Conservation (phyloP, 2,888 invertebrate species). For the Peribatodes rhomboidaria region DNA sequence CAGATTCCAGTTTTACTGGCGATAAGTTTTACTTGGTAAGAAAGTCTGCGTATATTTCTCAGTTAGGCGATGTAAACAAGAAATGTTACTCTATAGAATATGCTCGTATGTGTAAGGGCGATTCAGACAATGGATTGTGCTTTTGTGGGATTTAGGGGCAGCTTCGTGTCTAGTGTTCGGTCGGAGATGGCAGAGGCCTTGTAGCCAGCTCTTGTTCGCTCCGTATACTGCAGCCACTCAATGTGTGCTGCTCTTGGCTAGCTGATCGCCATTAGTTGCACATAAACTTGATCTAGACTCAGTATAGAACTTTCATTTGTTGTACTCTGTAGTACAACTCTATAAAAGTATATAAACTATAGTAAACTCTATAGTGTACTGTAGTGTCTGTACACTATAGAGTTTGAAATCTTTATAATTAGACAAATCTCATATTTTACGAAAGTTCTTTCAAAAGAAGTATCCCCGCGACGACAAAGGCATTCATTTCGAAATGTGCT, state of each 20-base stretch:
- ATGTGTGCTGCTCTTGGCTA: slow-evolving; percentile 23
- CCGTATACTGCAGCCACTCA: slow-evolving; percentile 43
- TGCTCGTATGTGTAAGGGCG: slow-evolving; percentile 12
- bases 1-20: background rate
- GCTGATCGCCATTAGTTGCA: slow-evolving; percentile 8
- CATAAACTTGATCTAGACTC: slow-evolving; percentile 15
- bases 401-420: too few relatives aligned
- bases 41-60: background rate
- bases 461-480: background rate
- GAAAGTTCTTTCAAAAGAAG: background rate
- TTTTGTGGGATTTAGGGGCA: slow-evolving; percentile 41
- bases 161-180: slow-evolving; percentile 52
- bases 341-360: too few relatives aligned
- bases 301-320: slow-evolving; percentile 15
- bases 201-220: slow-evolving; percentile 47
- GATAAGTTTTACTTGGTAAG: background rate
- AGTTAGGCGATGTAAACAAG: slow-evolving; percentile 11
- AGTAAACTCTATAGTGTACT: too few relatives aligned
- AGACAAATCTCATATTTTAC: background rate
- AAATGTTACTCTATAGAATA: slow-evolving; percentile 12
- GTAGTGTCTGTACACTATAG: too few relatives aligned
- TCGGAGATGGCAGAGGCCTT: slow-evolving; percentile 53
- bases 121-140: slow-evolving; percentile 32
- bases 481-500: background rate
- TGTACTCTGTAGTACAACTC: too few relatives aligned